Percentiles rank a stretch among this genome's conserved stretches.
These are phyloP conservation scores for Phymastichus coffea DNA, from an alignment of 1,140 invertebrate genomes.

Conservation along the genomic window DNA sequence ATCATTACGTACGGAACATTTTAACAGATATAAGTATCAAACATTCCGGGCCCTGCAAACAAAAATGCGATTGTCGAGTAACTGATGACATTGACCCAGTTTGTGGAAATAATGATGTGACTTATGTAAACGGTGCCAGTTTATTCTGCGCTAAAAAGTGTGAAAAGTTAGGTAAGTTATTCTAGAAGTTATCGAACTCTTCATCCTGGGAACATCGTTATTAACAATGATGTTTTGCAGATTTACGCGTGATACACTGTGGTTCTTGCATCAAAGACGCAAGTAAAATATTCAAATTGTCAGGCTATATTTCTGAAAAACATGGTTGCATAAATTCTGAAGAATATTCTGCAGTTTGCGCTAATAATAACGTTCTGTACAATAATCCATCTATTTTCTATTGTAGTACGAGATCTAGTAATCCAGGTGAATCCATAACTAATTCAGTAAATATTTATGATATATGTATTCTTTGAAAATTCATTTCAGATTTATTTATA, in stretches of 20 bases:
- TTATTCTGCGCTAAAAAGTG: slow-evolving; percentile 13
- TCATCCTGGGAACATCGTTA: neutral
- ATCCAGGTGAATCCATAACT: slow-evolving; percentile 6
- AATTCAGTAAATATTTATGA: neutral
- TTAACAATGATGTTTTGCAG: neutral
- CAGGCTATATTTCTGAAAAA: neutral
- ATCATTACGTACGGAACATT: too few species aligned
- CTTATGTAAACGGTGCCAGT: slow-evolving; percentile 4
- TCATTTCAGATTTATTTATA: neutral
- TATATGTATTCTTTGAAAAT: neutral
- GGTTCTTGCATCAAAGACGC: neutral
- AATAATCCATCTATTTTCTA: slow-evolving; percentile 1
- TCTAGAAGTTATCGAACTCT: too few species aligned
- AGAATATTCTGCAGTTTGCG: slow-evolving; percentile 14
- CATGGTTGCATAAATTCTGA: neutral
- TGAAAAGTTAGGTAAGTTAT: slow-evolving; percentile 15
- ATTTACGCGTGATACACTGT: slow-evolving; percentile 4
- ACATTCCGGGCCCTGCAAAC: too few species aligned
- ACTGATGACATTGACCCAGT: slow-evolving; percentile 1
- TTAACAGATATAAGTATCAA: too few species aligned
- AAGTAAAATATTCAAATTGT: too few species aligned
- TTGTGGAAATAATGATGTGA: slow-evolving; percentile 21
- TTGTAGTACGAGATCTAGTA: neutral
- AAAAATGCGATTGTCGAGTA: neutral
- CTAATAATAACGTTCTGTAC: slow-evolving; percentile 15